Evolutionary conservation across 1,140 invertebrate genomes (phyloP), one percentile per base, ranked within the genome.

Genomic region (Trichomalopsis sarcophagae): DNA sequence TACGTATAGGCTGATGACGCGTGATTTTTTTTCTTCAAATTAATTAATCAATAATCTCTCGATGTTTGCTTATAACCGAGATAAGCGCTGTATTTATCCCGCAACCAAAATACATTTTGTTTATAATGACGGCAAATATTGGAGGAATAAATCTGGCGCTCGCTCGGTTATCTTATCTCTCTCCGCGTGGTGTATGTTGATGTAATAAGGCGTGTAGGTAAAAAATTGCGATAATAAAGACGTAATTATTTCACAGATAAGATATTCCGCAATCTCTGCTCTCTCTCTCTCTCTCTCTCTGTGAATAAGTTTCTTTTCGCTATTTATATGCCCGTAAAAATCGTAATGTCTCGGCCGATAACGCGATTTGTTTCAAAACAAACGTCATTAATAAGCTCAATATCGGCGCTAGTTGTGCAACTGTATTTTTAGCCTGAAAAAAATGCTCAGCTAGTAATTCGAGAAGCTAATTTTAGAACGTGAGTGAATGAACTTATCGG

Each of bases 181-280:
- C 5, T n/a, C 17, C 17, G 55, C 21, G 55, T 21, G 14, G 17
- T 62, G 17, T 62, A 62, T 14, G 55, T 75, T 77, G 21, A 77
- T 77, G 40, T 77, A 50, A 50, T 50, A 50, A 23, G 3, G 27
- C 17, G 13, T 44, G n/a, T 50, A 77, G 1, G n/a, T 30, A 74
- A 74, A 74, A 74, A 21, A 36, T 74, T 21, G 30, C 21, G 73
- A 74, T 74, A 36, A 74, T 33, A 36, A 40, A 74, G 33, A 74
- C 33, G 33, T 74, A 74, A 74, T 74, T 74, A 74, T 74, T 74
- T 74, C 30, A n/a, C 23, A 33, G 73, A 74, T 74, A 74, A 74
- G 33, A 74, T 71, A 71, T 33, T 21, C 21, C 21, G 55, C 55
- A 62, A 71, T 71, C 30, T 71, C 23, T 10, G 69, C 10, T 44